phyloP scores from a whole-genome alignment of 2,113 vertebrate genomes.

The Pelvicachromis taeniatus region DNA sequence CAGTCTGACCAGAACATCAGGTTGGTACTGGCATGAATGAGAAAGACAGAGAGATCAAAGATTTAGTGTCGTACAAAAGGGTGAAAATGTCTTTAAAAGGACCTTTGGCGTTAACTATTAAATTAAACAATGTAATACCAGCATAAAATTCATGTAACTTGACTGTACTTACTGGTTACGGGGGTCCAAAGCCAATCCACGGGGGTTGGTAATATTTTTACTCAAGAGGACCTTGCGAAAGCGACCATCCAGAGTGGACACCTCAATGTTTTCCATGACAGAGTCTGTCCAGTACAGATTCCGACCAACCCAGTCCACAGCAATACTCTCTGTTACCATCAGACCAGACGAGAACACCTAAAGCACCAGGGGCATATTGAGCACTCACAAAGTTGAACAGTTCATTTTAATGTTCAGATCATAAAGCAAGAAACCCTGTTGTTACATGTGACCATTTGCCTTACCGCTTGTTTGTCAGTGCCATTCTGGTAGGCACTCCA shows the following conservation, averaged over 20 bases:
- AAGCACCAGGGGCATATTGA: background rate
- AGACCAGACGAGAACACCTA: slow-evolving; percentile 69
- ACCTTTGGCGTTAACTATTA: background rate
- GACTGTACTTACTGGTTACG: slow-evolving; percentile 58
- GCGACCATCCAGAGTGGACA: slow-evolving; percentile 70
- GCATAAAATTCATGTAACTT: background rate
- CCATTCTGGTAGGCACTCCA: slow-evolving; percentile 62
- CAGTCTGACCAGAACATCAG: slow-evolving; percentile 77
- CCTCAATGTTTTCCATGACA: slow-evolving; percentile 72
- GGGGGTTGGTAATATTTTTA: slow-evolving; percentile 71
- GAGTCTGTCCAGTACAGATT: slow-evolving; percentile 76
- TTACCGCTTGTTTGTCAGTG: slow-evolving; percentile 41
- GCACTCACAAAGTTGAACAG: background rate
- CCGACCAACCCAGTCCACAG: slow-evolving; percentile 73
- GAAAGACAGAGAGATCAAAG: background rate
- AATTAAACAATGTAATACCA: background rate
- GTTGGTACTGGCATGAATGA: slow-evolving; percentile 47
- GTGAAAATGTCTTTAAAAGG: background rate
- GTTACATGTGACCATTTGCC: background rate
- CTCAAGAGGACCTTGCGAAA: slow-evolving; percentile 66
- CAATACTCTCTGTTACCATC: slow-evolving; percentile 68
- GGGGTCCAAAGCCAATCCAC: slow-evolving; percentile 70
- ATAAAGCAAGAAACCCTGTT: background rate
- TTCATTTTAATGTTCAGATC: background rate
- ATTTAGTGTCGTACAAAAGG: background rate